Evolutionary conservation across 2,797 vertebrate genomes (phyloP), one percentile per base, ranked within the genome.

Genomic region (Mergus octosetaceus): DNA sequence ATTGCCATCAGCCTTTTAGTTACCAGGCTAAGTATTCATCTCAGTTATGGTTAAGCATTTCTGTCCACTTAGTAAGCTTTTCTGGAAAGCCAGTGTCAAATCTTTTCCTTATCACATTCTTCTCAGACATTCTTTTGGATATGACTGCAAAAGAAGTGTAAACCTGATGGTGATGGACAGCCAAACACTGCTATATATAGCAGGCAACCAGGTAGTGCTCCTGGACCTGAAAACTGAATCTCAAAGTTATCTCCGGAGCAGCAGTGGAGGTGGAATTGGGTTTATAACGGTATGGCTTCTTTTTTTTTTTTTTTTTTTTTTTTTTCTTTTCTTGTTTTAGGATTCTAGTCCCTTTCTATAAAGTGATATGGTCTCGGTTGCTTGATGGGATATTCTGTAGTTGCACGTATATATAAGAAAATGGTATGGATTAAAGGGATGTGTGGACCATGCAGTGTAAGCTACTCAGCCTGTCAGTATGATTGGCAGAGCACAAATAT

Each of bases 81-180:
- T 64, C n/a, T 69, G 58, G 61, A 79, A 66, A 68, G 25, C 27
- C 47, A 56, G 8, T 51, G 36, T 89, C 28, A 68, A 45, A 95
- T 86, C 25, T 96, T 97, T 97, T 98, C 97, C 97, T 98, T 98
- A 97, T 43, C 80, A 51, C 41, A 28, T 89, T 96, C 91, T 97
- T 96, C 8, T 57, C 92, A 99, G 99, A 84, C 98, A 99, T 97
- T 99, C 99, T 22, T 99, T 99, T 94, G 99, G 99, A 12, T 99
- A 99, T 85, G 99, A 99, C 96, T 98, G 98, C 66, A 96, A 87
- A 30, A 98, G 98, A 89, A 97, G 98, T 39, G 97, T 97, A 41
- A 99, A 99, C 96, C 97, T 99, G 43, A 98, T 98, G 75, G 91
- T 99, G 71, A 96, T 99, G 96, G 98, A 99, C 53, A 97, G 97